These are phyloP conservation scores for Hystrix brachyura DNA, from an alignment of 2,113 vertebrate genomes.

Conservation along the genomic window DNA sequence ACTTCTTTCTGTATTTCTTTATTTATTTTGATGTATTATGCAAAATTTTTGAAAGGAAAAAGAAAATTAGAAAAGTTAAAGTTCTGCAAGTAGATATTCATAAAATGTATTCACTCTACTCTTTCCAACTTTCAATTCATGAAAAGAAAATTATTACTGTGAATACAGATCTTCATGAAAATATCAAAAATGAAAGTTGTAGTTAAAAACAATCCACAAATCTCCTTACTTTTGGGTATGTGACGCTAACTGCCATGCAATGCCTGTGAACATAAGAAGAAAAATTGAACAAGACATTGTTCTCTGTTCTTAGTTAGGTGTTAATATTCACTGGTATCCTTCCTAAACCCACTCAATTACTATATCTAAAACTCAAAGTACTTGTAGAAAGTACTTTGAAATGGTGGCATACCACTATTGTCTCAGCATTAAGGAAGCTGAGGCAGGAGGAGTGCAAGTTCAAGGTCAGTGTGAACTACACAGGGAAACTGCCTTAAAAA, in stretches of 20 bases:
- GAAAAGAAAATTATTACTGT: not conserved
- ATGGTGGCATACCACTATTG: not conserved
- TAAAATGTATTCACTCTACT: not conserved
- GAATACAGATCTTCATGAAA: not conserved
- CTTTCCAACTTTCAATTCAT: not conserved
- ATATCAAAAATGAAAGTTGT: not conserved
- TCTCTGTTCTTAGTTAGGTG: not conserved
- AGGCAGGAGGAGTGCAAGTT: not conserved
- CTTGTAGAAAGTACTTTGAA: not conserved
- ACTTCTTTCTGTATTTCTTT: not conserved
- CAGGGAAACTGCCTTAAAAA: not conserved
- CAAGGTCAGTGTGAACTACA: not conserved
- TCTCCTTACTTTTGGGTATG: accelerated
- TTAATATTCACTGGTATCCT: not conserved
- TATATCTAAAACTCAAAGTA: not conserved
- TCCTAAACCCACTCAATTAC: not conserved
- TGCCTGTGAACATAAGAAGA: not conserved
- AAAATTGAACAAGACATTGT: not conserved
- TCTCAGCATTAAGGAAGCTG: not conserved
- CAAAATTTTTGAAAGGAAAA: not conserved
- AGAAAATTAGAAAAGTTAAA: not conserved
- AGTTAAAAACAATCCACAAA: not conserved
- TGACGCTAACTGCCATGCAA: not conserved
- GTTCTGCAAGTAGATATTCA: not conserved
- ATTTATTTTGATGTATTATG: not conserved